Evolutionary conservation across 2,113 vertebrate species (phyloP), one percentile per base, ranked within the genome.

Genomic region (Neodon shergylaensis): DNA sequence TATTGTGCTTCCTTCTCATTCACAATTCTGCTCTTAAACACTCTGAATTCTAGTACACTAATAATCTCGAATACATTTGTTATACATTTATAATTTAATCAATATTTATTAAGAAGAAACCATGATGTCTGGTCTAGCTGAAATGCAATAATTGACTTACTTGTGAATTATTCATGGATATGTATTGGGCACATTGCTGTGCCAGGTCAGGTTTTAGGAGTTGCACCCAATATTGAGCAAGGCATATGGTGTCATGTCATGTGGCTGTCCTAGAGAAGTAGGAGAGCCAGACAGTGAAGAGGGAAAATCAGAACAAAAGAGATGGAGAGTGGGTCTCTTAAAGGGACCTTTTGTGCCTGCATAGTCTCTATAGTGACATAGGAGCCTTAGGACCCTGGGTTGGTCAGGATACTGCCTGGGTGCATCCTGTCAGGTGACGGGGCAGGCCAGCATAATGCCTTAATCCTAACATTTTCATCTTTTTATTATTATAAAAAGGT

Each of bases 61-160:
- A 49, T 68, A 65, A 54, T 91, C 22, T 66, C 77, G 65, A 24
- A 42, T 5, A 89, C 66, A 96, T 86, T 82, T 70, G 31, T 58
- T 33, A 42, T 24, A 92, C 61, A 96, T 89, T 86, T 65, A 42
- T 65, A 92, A 92, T 93, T 94, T 92, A 96, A 89, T 88, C 95
- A 85, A 95, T 88, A 61, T 91, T 92, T 88, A 44, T 86, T 94
- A 73, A 88, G 72, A 93, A 88, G 79, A 39, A 90, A 44, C 24
- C 16, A 12, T 2, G 9, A 73, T 22, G 39, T 5, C 3, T 73
- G 82, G 36, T 74, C 16, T 74, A 66, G 72, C 13, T 24, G 19
- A 54, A 44, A 26, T 58, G 21, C 14, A 36, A 0, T 4, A 63
- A 81, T 36, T 78, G 83, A 83, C 61, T 86, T 36, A 47, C 52